These are phyloP conservation scores for Cricetomys ansorgei DNA, from an alignment of 2,113 vertebrate genomes.

Conservation along the genomic window DNA sequence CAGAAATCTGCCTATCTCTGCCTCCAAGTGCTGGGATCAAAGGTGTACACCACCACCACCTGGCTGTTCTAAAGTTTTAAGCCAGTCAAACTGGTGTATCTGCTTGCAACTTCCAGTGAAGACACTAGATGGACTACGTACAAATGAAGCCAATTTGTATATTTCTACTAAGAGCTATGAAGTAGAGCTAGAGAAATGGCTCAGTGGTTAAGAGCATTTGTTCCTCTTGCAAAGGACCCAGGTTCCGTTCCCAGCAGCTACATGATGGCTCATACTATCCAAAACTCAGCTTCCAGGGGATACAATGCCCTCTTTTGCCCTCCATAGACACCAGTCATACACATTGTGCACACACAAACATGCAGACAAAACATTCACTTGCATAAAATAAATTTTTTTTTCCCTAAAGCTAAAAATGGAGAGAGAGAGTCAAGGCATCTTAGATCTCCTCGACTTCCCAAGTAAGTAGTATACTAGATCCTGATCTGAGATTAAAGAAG, in stretches of 20 bases:
- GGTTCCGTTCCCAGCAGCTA: background rate
- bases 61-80: background rate
- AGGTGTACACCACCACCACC: too few species aligned
- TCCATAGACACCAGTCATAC: background rate
- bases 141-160: background rate
- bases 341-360: background rate
- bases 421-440: background rate
- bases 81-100: background rate
- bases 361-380: background rate
- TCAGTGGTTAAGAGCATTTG: background rate
- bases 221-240: background rate
- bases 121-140: background rate
- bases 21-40: too few species aligned
- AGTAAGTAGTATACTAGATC: background rate
- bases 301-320: too few species aligned
- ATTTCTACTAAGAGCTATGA: background rate
- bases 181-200: too few species aligned
- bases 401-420: background rate
- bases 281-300: background rate
- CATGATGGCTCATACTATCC: background rate
- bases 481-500: background rate
- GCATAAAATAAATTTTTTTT: background rate
- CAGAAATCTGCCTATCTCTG: too few species aligned
- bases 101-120: background rate
- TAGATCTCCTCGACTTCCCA: background rate